Percentiles rank a stretch among this genome's conserved stretches.
These are phyloP conservation scores for Chrysolina oricalcia DNA, from an alignment of 2,888 invertebrate species.

Conservation along the genomic window DNA sequence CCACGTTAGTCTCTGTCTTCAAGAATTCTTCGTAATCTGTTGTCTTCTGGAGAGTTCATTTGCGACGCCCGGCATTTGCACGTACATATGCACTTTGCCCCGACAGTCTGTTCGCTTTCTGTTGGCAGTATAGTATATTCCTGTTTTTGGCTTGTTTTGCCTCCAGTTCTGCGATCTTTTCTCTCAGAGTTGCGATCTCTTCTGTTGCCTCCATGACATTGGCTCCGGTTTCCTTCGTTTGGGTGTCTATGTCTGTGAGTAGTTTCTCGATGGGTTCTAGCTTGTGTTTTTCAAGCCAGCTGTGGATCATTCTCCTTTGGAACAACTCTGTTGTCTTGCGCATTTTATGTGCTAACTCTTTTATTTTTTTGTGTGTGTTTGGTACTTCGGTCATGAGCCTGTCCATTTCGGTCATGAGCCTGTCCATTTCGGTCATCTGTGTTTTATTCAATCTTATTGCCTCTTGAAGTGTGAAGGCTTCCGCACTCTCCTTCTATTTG, in stretches of 20 bases:
- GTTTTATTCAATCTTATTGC: background rate
- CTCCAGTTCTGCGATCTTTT: no score
- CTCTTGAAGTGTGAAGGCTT: background rate
- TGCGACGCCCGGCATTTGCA: no score
- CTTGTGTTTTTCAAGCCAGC: constrained; percentile 5
- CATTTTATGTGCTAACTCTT: background rate
- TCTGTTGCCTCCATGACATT: no score
- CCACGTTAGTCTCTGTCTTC: no score
- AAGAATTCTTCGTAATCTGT: no score
- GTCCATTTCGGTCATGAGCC: background rate
- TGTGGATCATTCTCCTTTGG: background rate
- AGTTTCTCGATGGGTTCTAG: constrained; percentile 16
- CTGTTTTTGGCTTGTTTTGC: no score
- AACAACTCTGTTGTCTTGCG: background rate
- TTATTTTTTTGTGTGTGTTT: background rate
- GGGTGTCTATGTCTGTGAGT: background rate
- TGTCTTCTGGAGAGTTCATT: no score
- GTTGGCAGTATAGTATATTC: no score
- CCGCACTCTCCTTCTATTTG: constrained; percentile 14
- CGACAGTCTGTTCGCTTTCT: no score
- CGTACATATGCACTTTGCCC: no score
- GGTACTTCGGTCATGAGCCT: background rate
- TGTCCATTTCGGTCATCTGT: background rate
- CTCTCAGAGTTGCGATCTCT: no score
- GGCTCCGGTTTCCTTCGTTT: background rate